Conservation (phyloP, 2,888 invertebrate species). For the Drosophila formosana region DNA sequence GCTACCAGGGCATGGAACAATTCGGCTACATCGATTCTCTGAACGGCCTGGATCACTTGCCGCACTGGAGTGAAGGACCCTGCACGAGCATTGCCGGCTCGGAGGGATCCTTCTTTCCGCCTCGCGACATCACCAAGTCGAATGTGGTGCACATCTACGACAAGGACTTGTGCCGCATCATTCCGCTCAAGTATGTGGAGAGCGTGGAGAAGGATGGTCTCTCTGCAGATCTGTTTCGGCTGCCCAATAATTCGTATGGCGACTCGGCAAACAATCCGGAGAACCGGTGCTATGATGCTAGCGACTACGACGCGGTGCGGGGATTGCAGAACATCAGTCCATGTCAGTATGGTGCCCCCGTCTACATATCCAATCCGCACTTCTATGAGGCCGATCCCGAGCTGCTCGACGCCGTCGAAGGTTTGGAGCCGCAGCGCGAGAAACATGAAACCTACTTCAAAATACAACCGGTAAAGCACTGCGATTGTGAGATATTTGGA, state of each 20-base stretch:
- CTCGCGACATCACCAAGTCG: slow-evolving; percentile 89
- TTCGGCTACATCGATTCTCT: slow-evolving; percentile 92
- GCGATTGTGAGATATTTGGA: background rate
- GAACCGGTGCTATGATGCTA: slow-evolving; percentile 90
- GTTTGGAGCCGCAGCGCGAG: slow-evolving; percentile 89
- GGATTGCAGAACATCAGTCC: slow-evolving; percentile 95
- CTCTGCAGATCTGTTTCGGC: slow-evolving; percentile 90
- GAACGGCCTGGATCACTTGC: slow-evolving; percentile 91
- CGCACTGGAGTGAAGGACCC: slow-evolving; percentile 91
- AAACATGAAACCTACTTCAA: slow-evolving; percentile 92
- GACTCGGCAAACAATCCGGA: slow-evolving; percentile 88
- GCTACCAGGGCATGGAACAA: slow-evolving; percentile 90
- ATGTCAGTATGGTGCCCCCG: slow-evolving; percentile 95
- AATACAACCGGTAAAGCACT: slow-evolving; percentile 90
- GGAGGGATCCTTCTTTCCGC: slow-evolving; percentile 94
- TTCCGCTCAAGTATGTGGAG: slow-evolving; percentile 90
- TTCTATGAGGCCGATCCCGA: slow-evolving; percentile 92
- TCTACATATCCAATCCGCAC: slow-evolving; percentile 95
- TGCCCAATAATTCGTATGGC: slow-evolving; percentile 90
- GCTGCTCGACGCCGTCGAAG: slow-evolving; percentile 89
- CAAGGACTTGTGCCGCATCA: slow-evolving; percentile 93
- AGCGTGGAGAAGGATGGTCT: slow-evolving; percentile 91
- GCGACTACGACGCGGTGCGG: slow-evolving; percentile 88
- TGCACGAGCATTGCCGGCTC: slow-evolving; percentile 91
- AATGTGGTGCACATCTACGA: slow-evolving; percentile 92